A percentile compares a stretch with the other conserved stretches of the same genome.
Evolutionary conservation across 2,888 invertebrate genomes (phyloP).

Genomic region (Ectemnius cavifrons): DNA sequence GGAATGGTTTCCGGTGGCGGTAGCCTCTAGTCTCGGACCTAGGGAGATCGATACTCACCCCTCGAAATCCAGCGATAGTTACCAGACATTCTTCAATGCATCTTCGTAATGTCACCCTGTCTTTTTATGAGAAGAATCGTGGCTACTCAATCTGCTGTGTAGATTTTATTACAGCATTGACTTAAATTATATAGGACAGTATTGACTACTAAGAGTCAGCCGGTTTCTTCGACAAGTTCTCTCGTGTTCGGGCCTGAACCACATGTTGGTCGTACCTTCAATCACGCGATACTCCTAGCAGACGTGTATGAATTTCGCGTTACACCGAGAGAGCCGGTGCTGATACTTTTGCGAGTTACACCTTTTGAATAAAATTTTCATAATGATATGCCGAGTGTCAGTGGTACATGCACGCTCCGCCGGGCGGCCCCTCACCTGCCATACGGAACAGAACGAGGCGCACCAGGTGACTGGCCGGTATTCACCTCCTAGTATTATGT

Average conservation of each 20-base stretch:
- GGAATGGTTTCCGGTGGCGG: conserved; percentile 73
- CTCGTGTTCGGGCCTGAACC: conserved; percentile 15
- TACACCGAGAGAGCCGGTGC: conserved; percentile 28
- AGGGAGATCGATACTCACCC: conserved; percentile 57
- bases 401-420: conserved; percentile 49
- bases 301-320: conserved; percentile 22
- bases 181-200: background rate
- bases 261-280: conserved; percentile 29
- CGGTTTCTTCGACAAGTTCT: conserved; percentile 8
- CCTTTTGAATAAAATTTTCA: conserved; percentile 67
- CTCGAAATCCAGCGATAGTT: conserved; percentile 41
- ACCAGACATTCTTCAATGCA: background rate
- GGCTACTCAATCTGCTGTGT: background rate
- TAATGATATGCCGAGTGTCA: conserved; percentile 65
- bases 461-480: conserved; percentile 56
- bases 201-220: background rate
- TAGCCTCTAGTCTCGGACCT: conserved; percentile 59
- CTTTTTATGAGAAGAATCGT: background rate
- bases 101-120: too few species aligned
- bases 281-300: conserved; percentile 33
- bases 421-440: conserved; percentile 67
- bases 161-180: background rate
- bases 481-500: conserved; percentile 41
- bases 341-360: conserved; percentile 53
- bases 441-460: conserved; percentile 49